Evolutionary conservation across 2,888 invertebrate genomes (phyloP), one percentile per base, ranked within the genome.

Genomic region (Campaea margaritaria): DNA sequence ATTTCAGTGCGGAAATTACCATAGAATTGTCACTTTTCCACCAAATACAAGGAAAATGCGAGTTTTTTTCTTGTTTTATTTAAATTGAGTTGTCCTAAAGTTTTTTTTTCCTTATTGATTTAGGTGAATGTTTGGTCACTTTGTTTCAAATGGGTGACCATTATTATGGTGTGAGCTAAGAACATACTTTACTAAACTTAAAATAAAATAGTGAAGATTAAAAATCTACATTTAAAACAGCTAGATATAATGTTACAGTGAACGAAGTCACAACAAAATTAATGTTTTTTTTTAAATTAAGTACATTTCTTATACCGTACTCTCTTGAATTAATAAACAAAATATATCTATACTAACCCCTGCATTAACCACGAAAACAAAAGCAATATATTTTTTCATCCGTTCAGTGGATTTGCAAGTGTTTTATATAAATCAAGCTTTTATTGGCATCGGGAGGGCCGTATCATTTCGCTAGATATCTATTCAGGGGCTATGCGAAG

Each of bases 391-490:
- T 72, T 76, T 76, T 74, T 56, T 54, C 70, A 28, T 38, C 73
- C 74, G 69, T 70, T 73, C 63, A 59, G 64, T 72, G 75, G 77
- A 81, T 85, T 82, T 83, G 74, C 78, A 76, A 81, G 79, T 76
- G 74, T 81, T 80, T 78, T 79, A 77, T 78, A 83, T 89, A 90
- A 90, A 90, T 89, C 89, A 87, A 74, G 79, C 79, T 85, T 67
- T 87, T 90, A 90, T 87, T 88, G 86, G 87, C 84, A 87, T 77
- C 89, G 74, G 64, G 89, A 86, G 88, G 76, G 83, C 81, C 83
- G 81, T 90, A 89, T 88, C 87, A 88, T 88, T 87, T 84, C 83
- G 81, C 79, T 72, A 82, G 87, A 88, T 88, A 89, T 89, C 90
- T 86, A 88, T 90, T 89, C 89, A 86, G 84, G 71, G 82, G 85